Percentiles rank a stretch among this genome's conserved stretches.
Conservation (phyloP, 2,888 invertebrate species). For the Nemapogon koenigi region DNA sequence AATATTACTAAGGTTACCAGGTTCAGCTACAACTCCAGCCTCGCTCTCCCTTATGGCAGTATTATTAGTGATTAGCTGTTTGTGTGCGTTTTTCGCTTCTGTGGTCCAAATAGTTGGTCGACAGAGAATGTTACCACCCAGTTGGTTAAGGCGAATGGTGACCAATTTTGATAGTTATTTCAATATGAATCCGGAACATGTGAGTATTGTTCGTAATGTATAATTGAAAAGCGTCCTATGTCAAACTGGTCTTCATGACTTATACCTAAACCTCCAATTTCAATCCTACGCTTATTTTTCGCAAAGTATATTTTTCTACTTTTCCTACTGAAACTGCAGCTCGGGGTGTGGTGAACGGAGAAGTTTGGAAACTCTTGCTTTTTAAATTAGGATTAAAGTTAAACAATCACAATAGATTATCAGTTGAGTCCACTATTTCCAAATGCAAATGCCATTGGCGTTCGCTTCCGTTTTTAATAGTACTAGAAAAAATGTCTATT, state of each 20-base stretch:
- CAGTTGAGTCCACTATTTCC: too few relatives aligned
- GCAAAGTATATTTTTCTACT: too few relatives aligned
- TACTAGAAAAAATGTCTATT: too few relatives aligned
- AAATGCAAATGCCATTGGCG: too few relatives aligned
- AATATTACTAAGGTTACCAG: slow-evolving; percentile 30
- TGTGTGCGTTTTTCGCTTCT: slow-evolving; percentile 23
- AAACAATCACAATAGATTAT: too few relatives aligned
- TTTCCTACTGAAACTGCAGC: too few relatives aligned
- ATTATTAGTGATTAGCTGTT: slow-evolving; percentile 3
- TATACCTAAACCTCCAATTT: too few relatives aligned
- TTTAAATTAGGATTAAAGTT: too few relatives aligned
- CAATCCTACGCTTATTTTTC: too few relatives aligned
- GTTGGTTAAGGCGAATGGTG: slow-evolving; percentile 20
- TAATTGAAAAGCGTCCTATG: neutral
- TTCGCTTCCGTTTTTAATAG: too few relatives aligned
- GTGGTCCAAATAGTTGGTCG: slow-evolving; percentile 24
- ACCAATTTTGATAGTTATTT: neutral
- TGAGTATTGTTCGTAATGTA: neutral
- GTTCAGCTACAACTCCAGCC: slow-evolving; percentile 21
- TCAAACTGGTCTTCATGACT: neutral
- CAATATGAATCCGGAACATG: slow-evolving; percentile 1
- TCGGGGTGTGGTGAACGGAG: too few relatives aligned
- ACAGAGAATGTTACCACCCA: slow-evolving; percentile 25
- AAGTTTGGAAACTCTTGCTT: too few relatives aligned
- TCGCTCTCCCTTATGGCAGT: slow-evolving; percentile 25